Evolutionary conservation across 2,888 invertebrate species (phyloP).

Genomic region (Allolobophora icterica): DNA sequence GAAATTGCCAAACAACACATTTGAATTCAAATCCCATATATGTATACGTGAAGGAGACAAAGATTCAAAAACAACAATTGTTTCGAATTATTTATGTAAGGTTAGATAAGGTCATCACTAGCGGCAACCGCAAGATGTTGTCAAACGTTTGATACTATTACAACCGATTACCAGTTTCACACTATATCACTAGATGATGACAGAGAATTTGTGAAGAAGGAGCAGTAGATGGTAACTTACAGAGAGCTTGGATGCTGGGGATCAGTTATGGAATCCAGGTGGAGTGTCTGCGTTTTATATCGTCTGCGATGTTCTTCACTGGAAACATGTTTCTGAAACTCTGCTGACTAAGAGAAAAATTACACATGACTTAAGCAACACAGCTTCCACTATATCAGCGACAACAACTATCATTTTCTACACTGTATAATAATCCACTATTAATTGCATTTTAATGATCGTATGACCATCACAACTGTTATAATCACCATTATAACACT

Average conservation of each 20-base stretch:
- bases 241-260: not conserved
- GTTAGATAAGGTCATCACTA: not conserved
- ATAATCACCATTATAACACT: no score
- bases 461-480: no score
- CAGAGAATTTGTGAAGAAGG: not conserved
- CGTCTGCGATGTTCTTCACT: not conserved
- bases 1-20: no score
- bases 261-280: not conserved
- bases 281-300: not conserved
- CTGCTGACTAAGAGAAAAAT: not conserved
- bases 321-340: not conserved
- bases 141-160: not conserved
- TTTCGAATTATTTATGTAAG: no score
- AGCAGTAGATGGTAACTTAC: not conserved
- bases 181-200: not conserved
- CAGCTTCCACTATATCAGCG: not conserved
- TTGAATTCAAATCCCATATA: no score
- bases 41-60: no score
- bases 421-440: not conserved
- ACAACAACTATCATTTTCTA: not conserved
- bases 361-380: not conserved
- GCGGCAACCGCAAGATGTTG: not conserved
- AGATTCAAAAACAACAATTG: no score
- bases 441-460: not conserved
- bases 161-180: not conserved